A percentile compares a stretch with the other conserved stretches of the same genome.
Conservation (phyloP, 2,888 invertebrate species). For the Drosophila neutralis region DNA sequence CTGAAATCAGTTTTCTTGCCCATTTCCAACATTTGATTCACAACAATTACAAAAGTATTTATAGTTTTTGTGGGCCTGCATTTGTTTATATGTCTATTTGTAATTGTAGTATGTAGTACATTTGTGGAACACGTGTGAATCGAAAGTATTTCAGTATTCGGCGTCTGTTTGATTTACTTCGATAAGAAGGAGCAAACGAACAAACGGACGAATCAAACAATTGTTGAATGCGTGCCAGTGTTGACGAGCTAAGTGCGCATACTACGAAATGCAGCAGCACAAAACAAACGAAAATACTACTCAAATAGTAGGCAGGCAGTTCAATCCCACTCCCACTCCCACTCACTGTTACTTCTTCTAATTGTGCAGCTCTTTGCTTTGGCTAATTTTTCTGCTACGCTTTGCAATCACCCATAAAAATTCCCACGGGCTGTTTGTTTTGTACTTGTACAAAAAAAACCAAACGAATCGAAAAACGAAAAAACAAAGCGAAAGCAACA, state of each 20-base stretch:
- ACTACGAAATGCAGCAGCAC: constrained; percentile 2
- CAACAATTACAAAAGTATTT: background rate
- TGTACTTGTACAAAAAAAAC: constrained; percentile 53
- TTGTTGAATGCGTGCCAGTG: background rate
- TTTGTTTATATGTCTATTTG: background rate
- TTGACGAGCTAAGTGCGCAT: background rate
- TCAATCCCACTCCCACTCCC: background rate
- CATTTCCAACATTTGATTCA: background rate
- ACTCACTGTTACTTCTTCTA: background rate
- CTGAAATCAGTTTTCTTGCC: background rate
- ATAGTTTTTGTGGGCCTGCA: background rate
- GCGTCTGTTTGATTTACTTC: constrained; percentile 43
- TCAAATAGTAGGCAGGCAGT: background rate
- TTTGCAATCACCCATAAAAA: constrained; percentile 43
- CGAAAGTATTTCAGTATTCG: constrained; percentile 23
- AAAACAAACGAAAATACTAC: background rate
- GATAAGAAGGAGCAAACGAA: constrained; percentile 18
- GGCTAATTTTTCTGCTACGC: constrained; percentile 47
- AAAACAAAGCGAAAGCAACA: constrained; percentile 25
- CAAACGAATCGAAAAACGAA: constrained; percentile 32
- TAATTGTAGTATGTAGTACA: constrained; percentile 7
- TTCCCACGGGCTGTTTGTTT: constrained; percentile 76
- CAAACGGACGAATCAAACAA: background rate
- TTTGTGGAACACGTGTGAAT: constrained; percentile 31
- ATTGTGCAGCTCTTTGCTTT: constrained; percentile 24